A percentile compares a stretch with the other conserved stretches of the same genome.
Conservation (phyloP, 2,888 invertebrate genomes). For the Heliconius cydno region DNA sequence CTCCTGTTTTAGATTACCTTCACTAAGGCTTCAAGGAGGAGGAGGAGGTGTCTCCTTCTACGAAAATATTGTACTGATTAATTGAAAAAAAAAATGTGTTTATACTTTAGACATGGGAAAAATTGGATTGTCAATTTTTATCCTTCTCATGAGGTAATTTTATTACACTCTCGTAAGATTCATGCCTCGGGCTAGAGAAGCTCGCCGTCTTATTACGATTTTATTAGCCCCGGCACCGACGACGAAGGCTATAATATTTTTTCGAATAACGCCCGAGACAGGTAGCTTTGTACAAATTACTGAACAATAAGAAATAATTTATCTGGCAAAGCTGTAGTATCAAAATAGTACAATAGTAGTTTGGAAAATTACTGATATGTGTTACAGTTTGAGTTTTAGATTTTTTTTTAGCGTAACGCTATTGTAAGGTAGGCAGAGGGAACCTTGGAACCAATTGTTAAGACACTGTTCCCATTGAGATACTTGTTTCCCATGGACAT, state of each 20-base stretch:
- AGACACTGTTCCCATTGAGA: too few species aligned
- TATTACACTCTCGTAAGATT: constrained; percentile 72
- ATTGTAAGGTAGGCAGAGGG: too few species aligned
- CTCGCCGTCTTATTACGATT: constrained; percentile 75
- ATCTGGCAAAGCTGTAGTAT: background rate
- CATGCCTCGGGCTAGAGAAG: constrained; percentile 63
- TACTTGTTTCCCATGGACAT: too few species aligned
- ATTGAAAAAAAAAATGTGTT: constrained; percentile 43
- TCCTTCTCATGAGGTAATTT: constrained; percentile 74
- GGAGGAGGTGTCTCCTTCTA: too few species aligned
- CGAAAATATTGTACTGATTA: constrained; percentile 36
- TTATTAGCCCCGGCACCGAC: constrained; percentile 67
- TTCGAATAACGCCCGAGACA: constrained; percentile 61
- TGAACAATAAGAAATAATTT: constrained; percentile 52
- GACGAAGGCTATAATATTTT: constrained; percentile 68
- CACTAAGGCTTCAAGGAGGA: too few species aligned
- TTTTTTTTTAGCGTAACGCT: background rate
- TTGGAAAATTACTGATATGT: background rate
- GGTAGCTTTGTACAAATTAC: constrained; percentile 54
- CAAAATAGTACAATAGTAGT: background rate
- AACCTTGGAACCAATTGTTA: too few species aligned
- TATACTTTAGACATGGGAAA: constrained; percentile 55
- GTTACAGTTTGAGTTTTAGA: background rate
- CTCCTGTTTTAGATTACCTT: background rate
- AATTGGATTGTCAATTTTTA: constrained; percentile 72